Evolutionary conservation across 2,797 vertebrate species (phyloP).

Genomic region (Graptemys geographica): DNA sequence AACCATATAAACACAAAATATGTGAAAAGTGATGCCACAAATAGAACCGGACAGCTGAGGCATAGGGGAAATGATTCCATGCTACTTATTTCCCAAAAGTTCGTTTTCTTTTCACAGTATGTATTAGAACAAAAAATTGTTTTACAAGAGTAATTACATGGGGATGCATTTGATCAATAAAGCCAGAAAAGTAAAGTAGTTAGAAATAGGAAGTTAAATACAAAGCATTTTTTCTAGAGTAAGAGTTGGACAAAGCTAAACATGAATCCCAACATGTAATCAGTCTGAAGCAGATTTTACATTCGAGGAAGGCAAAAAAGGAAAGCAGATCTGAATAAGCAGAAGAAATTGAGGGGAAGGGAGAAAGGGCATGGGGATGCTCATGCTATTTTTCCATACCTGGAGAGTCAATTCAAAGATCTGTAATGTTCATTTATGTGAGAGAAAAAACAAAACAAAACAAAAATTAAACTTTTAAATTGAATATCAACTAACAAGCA

Average conservation of each 20-base stretch:
- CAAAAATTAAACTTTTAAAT: slow-evolving; percentile 33
- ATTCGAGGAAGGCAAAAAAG: not conserved
- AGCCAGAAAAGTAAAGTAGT: not conserved
- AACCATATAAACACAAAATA: not conserved
- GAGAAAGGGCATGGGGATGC: not conserved
- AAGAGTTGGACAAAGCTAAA: not conserved
- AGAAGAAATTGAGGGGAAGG: not conserved
- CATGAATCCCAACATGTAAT: not conserved
- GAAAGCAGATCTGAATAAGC: not conserved
- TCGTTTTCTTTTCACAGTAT: not conserved
- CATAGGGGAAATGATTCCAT: not conserved
- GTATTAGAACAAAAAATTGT: not conserved
- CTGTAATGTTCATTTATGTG: slow-evolving; percentile 45
- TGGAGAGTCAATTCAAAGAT: slow-evolving; percentile 66
- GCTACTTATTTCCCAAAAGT: not conserved
- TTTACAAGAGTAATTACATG: not conserved
- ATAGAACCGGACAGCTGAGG: not conserved
- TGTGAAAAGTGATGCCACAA: not conserved
- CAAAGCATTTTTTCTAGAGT: not conserved
- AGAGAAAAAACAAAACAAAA: not conserved
- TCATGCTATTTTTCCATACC: slow-evolving; percentile 68
- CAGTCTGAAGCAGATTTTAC: not conserved
- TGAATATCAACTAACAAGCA: slow-evolving; percentile 3
- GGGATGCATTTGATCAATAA: not conserved
- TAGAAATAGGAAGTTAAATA: not conserved